Evolutionary conservation across 2,888 invertebrate species (phyloP).

Genomic region (Prenolepis imparis): DNA sequence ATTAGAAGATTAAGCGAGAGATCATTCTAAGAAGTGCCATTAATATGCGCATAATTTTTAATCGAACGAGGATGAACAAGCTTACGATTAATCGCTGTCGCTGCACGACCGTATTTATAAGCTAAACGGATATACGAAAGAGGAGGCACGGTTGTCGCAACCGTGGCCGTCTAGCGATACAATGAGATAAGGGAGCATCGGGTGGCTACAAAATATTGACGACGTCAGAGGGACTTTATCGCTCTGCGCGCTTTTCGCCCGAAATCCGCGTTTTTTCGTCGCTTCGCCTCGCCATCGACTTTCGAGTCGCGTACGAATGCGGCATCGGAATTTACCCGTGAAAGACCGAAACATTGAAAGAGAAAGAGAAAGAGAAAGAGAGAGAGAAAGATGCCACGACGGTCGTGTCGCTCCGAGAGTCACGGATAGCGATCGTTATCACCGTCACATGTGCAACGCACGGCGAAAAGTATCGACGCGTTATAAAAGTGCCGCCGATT

Average conservation of each 20-base stretch:
- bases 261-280: constrained; percentile 31
- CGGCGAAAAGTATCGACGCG: constrained; percentile 47
- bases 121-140: constrained; percentile 26
- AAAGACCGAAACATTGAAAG: constrained; percentile 33
- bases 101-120: constrained; percentile 38
- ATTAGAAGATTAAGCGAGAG: background rate
- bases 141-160: constrained; percentile 37
- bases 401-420: constrained; percentile 45
- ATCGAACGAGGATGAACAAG: constrained; percentile 40
- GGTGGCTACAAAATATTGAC: constrained; percentile 48
- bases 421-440: constrained; percentile 55
- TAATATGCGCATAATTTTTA: constrained; percentile 27
- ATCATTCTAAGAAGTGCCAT: background rate
- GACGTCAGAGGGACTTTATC: constrained; percentile 50
- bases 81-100: constrained; percentile 29
- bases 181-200: constrained; percentile 46
- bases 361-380: constrained; percentile 11
- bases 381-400: background rate
- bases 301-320: constrained; percentile 34
- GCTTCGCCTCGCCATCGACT: constrained; percentile 29
- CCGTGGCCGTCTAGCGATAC: constrained; percentile 27
- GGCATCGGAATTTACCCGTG: constrained; percentile 45
- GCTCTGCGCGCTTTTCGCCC: constrained; percentile 15
- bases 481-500: constrained; percentile 48
- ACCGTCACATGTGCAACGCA: constrained; percentile 50